phyloP scores from a whole-genome alignment of 1,140 invertebrate genomes.

The Gonioctena quinquepunctata region DNA sequence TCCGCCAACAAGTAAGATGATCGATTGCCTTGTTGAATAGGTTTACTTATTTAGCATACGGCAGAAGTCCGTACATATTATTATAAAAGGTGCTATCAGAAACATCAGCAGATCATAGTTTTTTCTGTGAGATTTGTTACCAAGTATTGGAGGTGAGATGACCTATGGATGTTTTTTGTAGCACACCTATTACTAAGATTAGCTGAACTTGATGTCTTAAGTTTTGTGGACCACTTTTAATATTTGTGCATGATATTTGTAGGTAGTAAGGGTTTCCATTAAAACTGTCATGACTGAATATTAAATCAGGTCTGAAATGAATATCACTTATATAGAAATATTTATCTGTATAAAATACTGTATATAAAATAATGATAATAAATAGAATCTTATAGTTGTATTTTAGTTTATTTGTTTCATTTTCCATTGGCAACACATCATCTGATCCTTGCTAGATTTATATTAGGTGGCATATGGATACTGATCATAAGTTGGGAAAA shows the following conservation, averaged over 20 bases:
- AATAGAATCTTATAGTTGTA: conserved; percentile 13
- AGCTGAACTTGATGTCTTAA: conserved; percentile 20
- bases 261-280: background rate
- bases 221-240: conserved; percentile 16
- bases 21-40: conserved; percentile 14
- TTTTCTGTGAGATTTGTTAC: conserved; percentile 8
- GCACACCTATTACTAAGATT: conserved; percentile 1
- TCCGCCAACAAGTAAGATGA: background rate
- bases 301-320: conserved; percentile 31
- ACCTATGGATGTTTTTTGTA: background rate
- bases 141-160: background rate
- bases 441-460: too few relatives aligned
- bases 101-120: background rate
- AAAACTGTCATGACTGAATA: conserved; percentile 26
- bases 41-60: conserved; percentile 13
- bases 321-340: conserved; percentile 45
- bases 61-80: conserved; percentile 19
- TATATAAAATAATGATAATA: conserved; percentile 42
- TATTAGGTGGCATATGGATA: too few relatives aligned
- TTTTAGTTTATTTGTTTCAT: conserved; percentile 1
- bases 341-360: conserved; percentile 44
- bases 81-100: background rate
- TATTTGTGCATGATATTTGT: conserved; percentile 15
- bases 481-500: too few relatives aligned
- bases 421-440: background rate